Percentiles rank a stretch among this genome's conserved stretches.
These are phyloP conservation scores for Crepidodera aurea DNA, from an alignment of 2,888 invertebrate genomes.

Conservation along the genomic window DNA sequence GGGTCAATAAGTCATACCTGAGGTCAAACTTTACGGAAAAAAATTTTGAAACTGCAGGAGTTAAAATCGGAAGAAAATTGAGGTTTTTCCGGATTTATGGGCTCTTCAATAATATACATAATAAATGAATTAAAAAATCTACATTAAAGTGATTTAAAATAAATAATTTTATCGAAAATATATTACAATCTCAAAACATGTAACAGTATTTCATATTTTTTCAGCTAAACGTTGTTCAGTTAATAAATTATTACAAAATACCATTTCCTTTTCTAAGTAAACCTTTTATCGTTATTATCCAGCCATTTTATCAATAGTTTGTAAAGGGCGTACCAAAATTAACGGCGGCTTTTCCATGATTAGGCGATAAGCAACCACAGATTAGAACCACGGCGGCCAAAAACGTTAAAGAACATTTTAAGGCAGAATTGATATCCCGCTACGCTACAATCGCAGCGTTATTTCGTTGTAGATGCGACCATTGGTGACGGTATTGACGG, in stretches of 20 bases:
- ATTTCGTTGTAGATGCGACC: slow-evolving; percentile 16
- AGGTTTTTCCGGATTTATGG: too few species aligned
- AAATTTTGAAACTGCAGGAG: too few species aligned
- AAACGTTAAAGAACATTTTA: neutral
- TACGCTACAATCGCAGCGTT: slow-evolving; percentile 9
- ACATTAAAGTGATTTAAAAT: too few species aligned
- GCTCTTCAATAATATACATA: too few species aligned
- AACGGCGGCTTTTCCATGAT: neutral
- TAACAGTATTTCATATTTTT: too few species aligned
- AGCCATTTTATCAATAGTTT: neutral
- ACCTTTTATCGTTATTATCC: neutral
- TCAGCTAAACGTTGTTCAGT: too few species aligned
- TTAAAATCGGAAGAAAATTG: too few species aligned
- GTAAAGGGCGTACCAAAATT: neutral
- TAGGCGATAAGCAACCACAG: neutral
- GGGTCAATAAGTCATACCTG: too few species aligned
- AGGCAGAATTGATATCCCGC: neutral
- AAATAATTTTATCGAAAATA: too few species aligned
- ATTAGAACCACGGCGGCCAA: neutral
- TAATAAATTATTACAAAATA: neutral
- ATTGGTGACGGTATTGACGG: slow-evolving; percentile 24
- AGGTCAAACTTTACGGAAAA: too few species aligned
- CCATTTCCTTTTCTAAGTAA: neutral
- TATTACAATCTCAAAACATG: too few species aligned
- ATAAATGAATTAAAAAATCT: too few species aligned